Evolutionary conservation across 2,888 invertebrate genomes (phyloP), one percentile per base, ranked within the genome.

Genomic region (Apotomis betuletana): DNA sequence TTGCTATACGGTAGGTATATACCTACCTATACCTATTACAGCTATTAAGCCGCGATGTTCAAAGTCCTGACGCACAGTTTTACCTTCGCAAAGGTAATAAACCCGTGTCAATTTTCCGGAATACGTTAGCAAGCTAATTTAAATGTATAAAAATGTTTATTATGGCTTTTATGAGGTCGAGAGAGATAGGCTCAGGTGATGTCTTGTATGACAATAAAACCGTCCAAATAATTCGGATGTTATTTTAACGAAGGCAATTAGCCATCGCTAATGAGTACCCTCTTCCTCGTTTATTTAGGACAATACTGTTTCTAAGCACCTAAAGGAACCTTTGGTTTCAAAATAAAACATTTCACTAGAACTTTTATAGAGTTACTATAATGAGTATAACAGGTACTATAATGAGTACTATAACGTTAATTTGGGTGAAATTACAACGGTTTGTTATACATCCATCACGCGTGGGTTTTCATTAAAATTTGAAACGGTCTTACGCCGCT

Each of bases 391-490:
- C 2, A 2, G 27, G 1, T 27, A 27, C 49, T 67, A 13, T 51
- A 38, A 58, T 51, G 15, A 57, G 46, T 67, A 46, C n/a, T 54
- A 52, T 15, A 10, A 49, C n/a, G 41, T 67, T 57, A 44, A 67
- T 55, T 70, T 65, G 38, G 27, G 57, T 36, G 13, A 49, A 15
- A 58, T 62, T 57, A 71, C 60, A 44, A 38, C 44, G 67, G 67
- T 71, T 67, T 69, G 78, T 80, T 76, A 80, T 78, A 81, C 80
- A 82, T 86, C 81, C 79, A 84, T 85, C 82, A 83, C 68, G 78
- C 78, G 76, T 78, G 78, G 81, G 82, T 79, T 86, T 86, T 85
- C 85, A 87, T 86, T 87, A 85, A 85, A 85, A 73, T 77, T 78
- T 76, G 69, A 75, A 76, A 83, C 75, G 79, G 79, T 78, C 80